Percentiles rank a stretch among this genome's conserved stretches.
Evolutionary conservation across 2,113 vertebrate genomes (phyloP).

Genomic region (Channa argus): DNA sequence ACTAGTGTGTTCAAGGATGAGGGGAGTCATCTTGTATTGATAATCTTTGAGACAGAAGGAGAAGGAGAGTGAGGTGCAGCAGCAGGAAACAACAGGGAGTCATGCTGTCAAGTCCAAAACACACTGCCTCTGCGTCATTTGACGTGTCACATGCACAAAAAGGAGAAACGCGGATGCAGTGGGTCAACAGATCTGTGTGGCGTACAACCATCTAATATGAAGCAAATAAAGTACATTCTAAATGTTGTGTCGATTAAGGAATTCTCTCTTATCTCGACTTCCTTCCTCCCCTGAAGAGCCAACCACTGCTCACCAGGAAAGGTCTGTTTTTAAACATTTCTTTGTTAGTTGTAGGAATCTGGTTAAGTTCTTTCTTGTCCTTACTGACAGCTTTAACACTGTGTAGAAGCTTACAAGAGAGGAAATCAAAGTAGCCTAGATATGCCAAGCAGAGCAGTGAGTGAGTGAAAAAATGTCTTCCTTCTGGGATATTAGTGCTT

Average conservation of each 20-base stretch:
- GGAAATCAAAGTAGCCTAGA: slow-evolving; percentile 12
- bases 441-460: neutral
- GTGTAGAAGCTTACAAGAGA: slow-evolving; percentile 21
- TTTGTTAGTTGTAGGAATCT: neutral
- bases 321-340: neutral
- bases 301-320: neutral
- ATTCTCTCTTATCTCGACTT: slow-evolving; percentile 8
- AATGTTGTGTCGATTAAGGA: neutral
- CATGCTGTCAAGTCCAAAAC: slow-evolving; percentile 45
- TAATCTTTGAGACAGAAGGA: slow-evolving; percentile 31
- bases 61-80: slow-evolving; percentile 24
- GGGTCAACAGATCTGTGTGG: neutral
- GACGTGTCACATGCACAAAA: slow-evolving; percentile 4
- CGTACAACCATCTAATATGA: neutral
- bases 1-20: slow-evolving; percentile 3
- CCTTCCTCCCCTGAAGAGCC: neutral
- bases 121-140: slow-evolving; percentile 31
- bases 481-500: neutral
- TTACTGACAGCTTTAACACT: slow-evolving; percentile 1
- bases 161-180: neutral
- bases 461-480: neutral
- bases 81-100: slow-evolving; percentile 33
- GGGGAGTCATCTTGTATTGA: slow-evolving; percentile 10
- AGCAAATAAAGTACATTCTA: slow-evolving; percentile 1
- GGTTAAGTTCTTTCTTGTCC: slow-evolving; percentile 3